A percentile compares a stretch with the other conserved stretches of the same genome.
Evolutionary conservation across 2,797 vertebrate species (phyloP).

Genomic region (Gila robusta): DNA sequence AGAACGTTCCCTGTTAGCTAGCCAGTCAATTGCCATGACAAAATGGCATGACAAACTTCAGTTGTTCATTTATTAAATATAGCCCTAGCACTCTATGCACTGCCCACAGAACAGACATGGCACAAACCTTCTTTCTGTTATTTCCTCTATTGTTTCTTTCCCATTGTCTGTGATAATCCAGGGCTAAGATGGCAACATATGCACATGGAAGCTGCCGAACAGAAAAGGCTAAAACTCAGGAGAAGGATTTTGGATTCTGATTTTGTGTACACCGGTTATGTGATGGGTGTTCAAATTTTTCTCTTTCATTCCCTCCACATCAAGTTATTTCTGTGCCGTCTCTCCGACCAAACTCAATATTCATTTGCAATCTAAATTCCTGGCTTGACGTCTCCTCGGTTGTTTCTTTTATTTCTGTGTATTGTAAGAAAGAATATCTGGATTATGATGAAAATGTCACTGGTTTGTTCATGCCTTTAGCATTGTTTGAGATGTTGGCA

Average conservation of each 20-base stretch:
- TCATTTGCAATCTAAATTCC: constrained; percentile 28
- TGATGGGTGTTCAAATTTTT: constrained; percentile 2
- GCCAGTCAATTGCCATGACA: background rate
- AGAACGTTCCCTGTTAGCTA: background rate
- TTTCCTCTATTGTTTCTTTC: constrained; percentile 60
- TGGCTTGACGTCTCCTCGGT: background rate
- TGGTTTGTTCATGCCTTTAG: constrained; percentile 17
- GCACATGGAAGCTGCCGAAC: constrained; percentile 36
- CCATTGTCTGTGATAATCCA: constrained; percentile 56
- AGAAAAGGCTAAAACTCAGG: constrained; percentile 4
- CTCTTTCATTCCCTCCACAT: constrained; percentile 1
- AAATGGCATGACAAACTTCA: constrained; percentile 29
- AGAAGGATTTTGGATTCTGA: background rate
- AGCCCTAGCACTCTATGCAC: constrained; percentile 23
- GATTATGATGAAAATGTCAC: constrained; percentile 13
- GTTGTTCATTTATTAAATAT: background rate
- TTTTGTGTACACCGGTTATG: background rate
- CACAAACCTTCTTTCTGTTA: constrained; percentile 48
- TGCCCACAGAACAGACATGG: constrained; percentile 55
- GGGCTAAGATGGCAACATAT: constrained; percentile 40
- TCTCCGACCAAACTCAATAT: background rate
- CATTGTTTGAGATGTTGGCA: constrained; percentile 29
- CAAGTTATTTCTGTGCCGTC: background rate
- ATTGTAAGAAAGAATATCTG: constrained; percentile 4
- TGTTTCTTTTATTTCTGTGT: constrained; percentile 7